A percentile compares a stretch with the other conserved stretches of the same genome.
Evolutionary conservation across 2,888 invertebrate genomes (phyloP).

Genomic region (Drosophila rellima): DNA sequence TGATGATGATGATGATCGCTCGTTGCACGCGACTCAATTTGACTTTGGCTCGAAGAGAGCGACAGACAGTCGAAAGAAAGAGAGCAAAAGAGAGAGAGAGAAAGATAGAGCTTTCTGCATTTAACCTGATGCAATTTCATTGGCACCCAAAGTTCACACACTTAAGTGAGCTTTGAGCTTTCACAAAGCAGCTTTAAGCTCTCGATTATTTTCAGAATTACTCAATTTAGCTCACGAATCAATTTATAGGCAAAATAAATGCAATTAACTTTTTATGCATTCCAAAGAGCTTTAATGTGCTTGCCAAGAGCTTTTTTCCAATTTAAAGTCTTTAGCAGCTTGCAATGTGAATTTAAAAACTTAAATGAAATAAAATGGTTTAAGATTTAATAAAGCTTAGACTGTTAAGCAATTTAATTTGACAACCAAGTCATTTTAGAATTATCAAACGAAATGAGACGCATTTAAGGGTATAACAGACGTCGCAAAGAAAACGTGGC

Average conservation of each 20-base stretch:
- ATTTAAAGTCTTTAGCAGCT: background rate
- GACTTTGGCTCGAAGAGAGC: constrained; percentile 3
- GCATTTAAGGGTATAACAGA: background rate
- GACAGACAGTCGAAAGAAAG: background rate
- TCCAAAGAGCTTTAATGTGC: background rate
- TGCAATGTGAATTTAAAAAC: background rate
- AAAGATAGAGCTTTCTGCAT: background rate
- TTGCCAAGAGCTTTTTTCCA: background rate
- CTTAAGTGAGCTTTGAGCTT: background rate
- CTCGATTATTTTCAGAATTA: background rate
- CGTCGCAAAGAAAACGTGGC: background rate
- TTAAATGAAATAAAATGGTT: too few relatives aligned
- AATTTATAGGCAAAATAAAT: background rate
- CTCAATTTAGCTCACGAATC: too few relatives aligned
- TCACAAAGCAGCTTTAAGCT: background rate
- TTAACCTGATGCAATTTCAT: background rate
- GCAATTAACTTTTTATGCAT: background rate
- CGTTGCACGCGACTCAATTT: constrained; percentile 28
- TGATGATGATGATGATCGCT: constrained; percentile 35
- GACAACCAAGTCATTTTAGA: too few relatives aligned
- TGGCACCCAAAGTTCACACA: background rate
- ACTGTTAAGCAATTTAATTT: too few relatives aligned
- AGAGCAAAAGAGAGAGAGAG: background rate
- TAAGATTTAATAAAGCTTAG: too few relatives aligned
- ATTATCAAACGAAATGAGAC: background rate